These are phyloP conservation scores for Lagorchestes hirsutus DNA, from an alignment of 2,797 vertebrate genomes.

Conservation along the genomic window DNA sequence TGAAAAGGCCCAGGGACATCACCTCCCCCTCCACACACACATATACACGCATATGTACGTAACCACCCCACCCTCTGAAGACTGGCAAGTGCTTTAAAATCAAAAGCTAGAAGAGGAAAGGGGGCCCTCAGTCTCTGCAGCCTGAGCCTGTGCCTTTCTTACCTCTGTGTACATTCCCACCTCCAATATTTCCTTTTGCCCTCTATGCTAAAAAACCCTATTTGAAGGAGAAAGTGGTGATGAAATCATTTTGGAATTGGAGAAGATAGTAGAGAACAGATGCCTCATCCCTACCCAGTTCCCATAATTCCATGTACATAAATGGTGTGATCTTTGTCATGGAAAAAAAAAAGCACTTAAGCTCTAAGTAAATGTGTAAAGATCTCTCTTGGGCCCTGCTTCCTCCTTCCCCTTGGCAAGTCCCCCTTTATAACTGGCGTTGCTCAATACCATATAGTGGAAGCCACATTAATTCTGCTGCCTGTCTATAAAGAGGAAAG, in stretches of 20 bases:
- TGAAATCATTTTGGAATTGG: constrained; percentile 6
- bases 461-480: neutral
- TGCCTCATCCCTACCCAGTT: neutral
- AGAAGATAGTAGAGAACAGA: neutral
- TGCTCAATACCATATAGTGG: neutral
- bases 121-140: neutral
- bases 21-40: neutral
- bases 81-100: neutral
- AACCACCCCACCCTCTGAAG: neutral
- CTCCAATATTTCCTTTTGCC: constrained; percentile 30
- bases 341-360: neutral
- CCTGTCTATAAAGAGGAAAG: neutral
- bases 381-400: neutral
- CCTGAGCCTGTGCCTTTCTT: constrained; percentile 1
- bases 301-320: constrained; percentile 78
- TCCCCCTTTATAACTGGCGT: neutral
- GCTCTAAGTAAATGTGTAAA: neutral
- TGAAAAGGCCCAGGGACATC: neutral
- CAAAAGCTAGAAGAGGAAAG: neutral
- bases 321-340: constrained; percentile 74
- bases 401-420: neutral
- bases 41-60: neutral
- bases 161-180: neutral
- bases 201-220: constrained; percentile 36
- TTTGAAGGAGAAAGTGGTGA: constrained; percentile 37